Base-by-base conservation (phyloP, 1,140 invertebrate species). In the Danaus melanippus region DNA sequence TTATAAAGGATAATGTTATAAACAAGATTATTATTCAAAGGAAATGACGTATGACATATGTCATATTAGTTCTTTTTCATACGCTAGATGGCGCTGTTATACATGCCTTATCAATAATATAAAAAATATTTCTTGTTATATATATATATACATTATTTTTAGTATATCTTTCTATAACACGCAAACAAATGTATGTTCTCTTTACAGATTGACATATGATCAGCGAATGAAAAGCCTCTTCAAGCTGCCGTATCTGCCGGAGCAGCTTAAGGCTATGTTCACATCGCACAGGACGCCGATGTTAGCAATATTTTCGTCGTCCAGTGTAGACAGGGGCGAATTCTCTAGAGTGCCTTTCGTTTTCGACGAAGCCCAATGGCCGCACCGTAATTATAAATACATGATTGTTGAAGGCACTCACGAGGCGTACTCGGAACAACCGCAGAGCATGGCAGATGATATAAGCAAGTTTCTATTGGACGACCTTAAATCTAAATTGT, bases 201-300 rank as follows among this genome's bases (percentile, higher is more conserved):
- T 41, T 56, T 60, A 10, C 62, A 81, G 78, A 54, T 74, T 79
- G 46, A 71, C 74, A 1, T 76, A 69, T 58, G 76, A 82, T 52
- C 76, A 82, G 47, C 63, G 79, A 0, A 74, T 75, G 68, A 79
- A 79, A 49, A 58, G 64, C 39, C 48, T 69, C 0, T 64, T 71
- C n/a, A 51, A 59, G 1, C 42, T 70, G 9, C 74, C 69, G 1
- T 71, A 68, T 42, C 61, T 73, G 0, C 54, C 63, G 0, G 65
- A 68, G 4, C 41, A 67, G 15, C 17, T 77, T 1, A 50, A 59
- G 17, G 32, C 61, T 44, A 48, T 79, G 5, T 73, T 72, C 47
- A 76, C 74, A 0, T 10, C 43, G 0, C 52, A 59, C 4, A 50
- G 44, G 5, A 72, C 62, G 0, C 78, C 76, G 0, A 74, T 68